A percentile compares a stretch with the other conserved stretches of the same genome.
These are phyloP conservation scores for Cyprinodon diabolis DNA, from an alignment of 2,797 vertebrate species.

Conservation along the genomic window DNA sequence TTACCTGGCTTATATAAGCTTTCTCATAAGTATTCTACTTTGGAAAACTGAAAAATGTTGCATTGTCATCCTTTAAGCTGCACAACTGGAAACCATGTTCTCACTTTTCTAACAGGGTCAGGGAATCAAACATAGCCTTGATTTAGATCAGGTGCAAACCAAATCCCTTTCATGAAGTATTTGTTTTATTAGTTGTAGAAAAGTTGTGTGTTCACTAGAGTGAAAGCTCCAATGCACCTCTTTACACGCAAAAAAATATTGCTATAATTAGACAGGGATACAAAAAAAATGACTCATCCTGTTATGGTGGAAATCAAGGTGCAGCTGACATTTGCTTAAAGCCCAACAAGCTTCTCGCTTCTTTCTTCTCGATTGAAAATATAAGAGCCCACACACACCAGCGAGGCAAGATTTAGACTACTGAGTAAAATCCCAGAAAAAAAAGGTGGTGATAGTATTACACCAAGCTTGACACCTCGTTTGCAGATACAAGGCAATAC, in stretches of 20 bases:
- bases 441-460: constrained; percentile 79
- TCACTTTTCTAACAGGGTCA: constrained; percentile 8
- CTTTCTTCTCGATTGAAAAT: constrained; percentile 14
- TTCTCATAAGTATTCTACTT: neutral
- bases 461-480: constrained; percentile 70
- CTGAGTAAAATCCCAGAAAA: constrained; percentile 69
- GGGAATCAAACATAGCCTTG: constrained; percentile 33
- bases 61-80: neutral
- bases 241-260: constrained; percentile 45
- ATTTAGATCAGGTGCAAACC: constrained; percentile 38
- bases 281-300: constrained; percentile 45
- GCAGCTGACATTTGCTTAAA: constrained; percentile 59
- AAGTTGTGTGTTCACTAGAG: constrained; percentile 51
- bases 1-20: no score
- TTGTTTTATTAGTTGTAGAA: constrained; percentile 45
- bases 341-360: constrained; percentile 37
- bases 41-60: neutral
- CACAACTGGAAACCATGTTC: constrained; percentile 4
- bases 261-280: constrained; percentile 38
- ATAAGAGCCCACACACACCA: constrained; percentile 50
- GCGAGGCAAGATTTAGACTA: constrained; percentile 66
- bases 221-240: constrained; percentile 49
- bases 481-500: constrained; percentile 55
- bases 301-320: constrained; percentile 53
- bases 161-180: constrained; percentile 44